phyloP scores from a whole-genome alignment of 2,113 vertebrate species.

The Toxostoma redivivum region DNA sequence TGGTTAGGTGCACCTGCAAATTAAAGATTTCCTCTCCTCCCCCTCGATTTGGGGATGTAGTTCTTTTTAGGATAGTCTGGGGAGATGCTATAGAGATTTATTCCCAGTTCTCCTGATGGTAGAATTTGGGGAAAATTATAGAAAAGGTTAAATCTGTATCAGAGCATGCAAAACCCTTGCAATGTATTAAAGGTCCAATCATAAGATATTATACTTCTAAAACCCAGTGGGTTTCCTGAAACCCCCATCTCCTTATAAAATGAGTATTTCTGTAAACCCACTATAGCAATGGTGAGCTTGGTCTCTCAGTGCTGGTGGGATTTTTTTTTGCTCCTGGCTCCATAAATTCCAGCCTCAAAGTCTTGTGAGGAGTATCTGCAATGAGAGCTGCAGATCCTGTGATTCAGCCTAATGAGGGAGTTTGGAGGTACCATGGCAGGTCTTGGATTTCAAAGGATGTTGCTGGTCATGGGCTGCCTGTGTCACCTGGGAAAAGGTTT shows the following conservation, averaged over 20 bases:
- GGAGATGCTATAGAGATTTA: background rate
- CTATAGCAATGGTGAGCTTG: background rate
- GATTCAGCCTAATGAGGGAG: background rate
- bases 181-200: background rate
- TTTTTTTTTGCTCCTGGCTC: background rate
- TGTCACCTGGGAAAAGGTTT: background rate
- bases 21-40: background rate
- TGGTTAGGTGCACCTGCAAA: background rate
- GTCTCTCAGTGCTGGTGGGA: background rate
- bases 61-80: background rate
- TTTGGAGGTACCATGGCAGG: background rate
- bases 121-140: background rate
- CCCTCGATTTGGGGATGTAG: accelerated
- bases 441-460: background rate
- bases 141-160: background rate
- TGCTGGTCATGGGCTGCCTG: background rate
- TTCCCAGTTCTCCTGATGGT: background rate
- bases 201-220: background rate
- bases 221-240: background rate
- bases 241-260: background rate
- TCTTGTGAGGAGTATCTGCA: background rate
- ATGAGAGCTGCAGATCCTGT: background rate
- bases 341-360: background rate
- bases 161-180: background rate
- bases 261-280: background rate